Conservation (phyloP, 2,888 invertebrate species). For the Heliconius ismenius region DNA sequence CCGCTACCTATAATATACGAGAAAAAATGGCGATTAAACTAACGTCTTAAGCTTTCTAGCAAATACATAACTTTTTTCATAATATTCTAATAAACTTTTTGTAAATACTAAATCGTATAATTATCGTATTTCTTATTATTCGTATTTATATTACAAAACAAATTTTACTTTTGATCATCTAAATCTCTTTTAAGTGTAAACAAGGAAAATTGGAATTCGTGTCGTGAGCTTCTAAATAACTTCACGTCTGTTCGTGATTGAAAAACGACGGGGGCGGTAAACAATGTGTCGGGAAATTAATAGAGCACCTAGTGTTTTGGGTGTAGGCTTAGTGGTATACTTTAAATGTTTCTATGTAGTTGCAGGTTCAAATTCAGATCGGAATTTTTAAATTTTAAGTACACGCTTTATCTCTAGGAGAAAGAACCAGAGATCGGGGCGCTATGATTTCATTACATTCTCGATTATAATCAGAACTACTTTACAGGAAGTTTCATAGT, state of each 20-base stretch:
- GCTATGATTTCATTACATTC: no score
- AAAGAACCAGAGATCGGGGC: no score
- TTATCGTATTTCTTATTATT: not conserved
- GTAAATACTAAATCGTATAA: not conserved
- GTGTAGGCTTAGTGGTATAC: not conserved
- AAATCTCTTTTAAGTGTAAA: not conserved
- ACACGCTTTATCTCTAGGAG: no score
- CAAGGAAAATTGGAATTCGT: slow-evolving; percentile 16
- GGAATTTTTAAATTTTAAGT: not conserved
- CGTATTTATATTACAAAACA: not conserved
- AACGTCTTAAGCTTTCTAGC: no score
- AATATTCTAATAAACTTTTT: not conserved
- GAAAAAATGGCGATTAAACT: no score
- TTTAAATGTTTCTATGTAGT: not conserved
- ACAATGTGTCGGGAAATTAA: slow-evolving; percentile 32
- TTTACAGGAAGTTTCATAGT: no score
- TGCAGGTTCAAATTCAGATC: not conserved
- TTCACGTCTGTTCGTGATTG: slow-evolving; percentile 32
- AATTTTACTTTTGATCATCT: not conserved
- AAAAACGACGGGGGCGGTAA: slow-evolving; percentile 31
- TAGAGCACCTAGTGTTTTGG: slow-evolving; percentile 13
- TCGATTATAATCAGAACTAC: no score
- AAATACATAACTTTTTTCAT: not conserved
- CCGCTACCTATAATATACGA: no score
- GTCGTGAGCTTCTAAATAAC: slow-evolving; percentile 18